These are phyloP conservation scores for Tetragonula clypearis DNA, from an alignment of 1,140 invertebrate genomes.

Conservation along the genomic window DNA sequence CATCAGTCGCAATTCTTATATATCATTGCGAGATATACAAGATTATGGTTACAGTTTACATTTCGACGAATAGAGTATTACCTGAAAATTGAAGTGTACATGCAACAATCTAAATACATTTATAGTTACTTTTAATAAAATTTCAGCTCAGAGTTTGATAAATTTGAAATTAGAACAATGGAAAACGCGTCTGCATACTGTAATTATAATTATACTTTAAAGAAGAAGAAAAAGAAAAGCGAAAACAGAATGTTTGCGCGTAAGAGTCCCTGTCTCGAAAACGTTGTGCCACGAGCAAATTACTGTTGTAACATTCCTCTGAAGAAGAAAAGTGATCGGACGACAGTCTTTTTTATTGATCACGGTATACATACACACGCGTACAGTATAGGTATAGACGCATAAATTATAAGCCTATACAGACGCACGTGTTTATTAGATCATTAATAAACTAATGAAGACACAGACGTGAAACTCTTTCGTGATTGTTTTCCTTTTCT, in stretches of 20 bases:
- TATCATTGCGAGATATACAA: neutral
- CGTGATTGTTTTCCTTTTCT: too few species aligned
- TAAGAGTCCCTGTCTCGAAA: slow-evolving; percentile 7
- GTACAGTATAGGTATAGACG: neutral
- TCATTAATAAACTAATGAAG: neutral
- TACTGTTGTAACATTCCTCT: neutral
- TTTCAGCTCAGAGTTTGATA: too few species aligned
- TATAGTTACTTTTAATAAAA: too few species aligned
- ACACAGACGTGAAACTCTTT: too few species aligned
- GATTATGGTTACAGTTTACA: neutral
- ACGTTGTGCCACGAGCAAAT: neutral
- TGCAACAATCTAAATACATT: neutral
- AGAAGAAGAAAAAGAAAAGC: neutral
- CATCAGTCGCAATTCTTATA: neutral
- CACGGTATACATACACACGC: neutral
- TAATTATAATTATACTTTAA: neutral
- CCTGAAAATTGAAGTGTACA: neutral
- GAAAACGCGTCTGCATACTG: too few species aligned
- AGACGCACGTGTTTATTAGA: neutral
- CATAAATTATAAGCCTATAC: too few species aligned
- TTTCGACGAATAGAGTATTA: neutral
- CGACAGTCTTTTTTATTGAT: neutral
- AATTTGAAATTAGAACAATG: too few species aligned
- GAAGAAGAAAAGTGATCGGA: neutral
- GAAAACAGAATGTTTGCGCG: neutral